These are phyloP conservation scores for Sarcophaga caerulescens DNA, from an alignment of 2,888 invertebrate species.

Conservation along the genomic window DNA sequence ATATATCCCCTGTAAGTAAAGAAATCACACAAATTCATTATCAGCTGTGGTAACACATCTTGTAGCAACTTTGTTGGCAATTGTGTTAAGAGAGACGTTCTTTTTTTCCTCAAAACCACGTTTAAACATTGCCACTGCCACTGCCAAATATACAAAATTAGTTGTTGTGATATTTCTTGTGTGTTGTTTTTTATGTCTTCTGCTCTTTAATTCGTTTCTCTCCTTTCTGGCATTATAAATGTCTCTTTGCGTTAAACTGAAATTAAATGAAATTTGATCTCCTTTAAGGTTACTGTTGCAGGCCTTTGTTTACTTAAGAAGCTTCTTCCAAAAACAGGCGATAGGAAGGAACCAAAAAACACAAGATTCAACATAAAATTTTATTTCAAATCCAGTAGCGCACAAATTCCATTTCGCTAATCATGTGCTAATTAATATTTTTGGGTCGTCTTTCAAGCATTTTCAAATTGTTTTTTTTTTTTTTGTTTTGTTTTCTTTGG, in stretches of 20 bases:
- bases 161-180: constrained; percentile 22
- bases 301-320: not conserved
- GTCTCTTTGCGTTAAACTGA: constrained; percentile 55
- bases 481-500: not conserved
- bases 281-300: constrained; percentile 48
- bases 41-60: no score
- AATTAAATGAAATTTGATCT: constrained; percentile 61
- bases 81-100: no score
- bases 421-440: constrained; percentile 69
- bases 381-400: constrained; percentile 70
- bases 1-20: no score
- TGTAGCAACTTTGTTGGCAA: not conserved
- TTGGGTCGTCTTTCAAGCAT: constrained; percentile 36
- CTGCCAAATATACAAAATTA: not conserved
- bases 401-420: constrained; percentile 70
- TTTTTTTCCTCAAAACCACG: not conserved
- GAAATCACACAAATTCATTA: no score
- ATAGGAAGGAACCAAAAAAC: constrained; percentile 3
- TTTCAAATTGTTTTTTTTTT: not conserved
- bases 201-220: not conserved
- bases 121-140: not conserved
- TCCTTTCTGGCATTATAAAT: constrained; percentile 51
- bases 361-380: constrained; percentile 16
- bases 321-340: constrained; percentile 16
- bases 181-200: not conserved